phyloP scores from a whole-genome alignment of 2,113 vertebrate species.

The Andinoacara biseriatus region DNA sequence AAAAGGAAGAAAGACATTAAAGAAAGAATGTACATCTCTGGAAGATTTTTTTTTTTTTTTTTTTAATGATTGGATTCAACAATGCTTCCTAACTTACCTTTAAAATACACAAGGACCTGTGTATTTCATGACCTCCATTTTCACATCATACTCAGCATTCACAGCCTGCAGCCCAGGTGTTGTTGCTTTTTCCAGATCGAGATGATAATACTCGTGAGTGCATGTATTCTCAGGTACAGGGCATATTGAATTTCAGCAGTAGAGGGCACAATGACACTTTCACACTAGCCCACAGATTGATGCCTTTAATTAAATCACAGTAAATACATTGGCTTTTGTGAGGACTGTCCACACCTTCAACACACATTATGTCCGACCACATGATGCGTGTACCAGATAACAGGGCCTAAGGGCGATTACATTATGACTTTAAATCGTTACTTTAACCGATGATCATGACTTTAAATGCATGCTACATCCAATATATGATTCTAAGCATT shows the following conservation, averaged over 20 bases:
- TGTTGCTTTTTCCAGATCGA: not conserved
- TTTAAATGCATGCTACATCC: constrained; percentile 26
- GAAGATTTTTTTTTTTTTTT: not conserved
- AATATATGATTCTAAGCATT: constrained; percentile 13
- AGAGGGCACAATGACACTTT: constrained; percentile 38
- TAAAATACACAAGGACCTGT: not conserved
- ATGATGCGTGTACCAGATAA: constrained; percentile 8
- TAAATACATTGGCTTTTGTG: constrained; percentile 12
- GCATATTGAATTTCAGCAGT: constrained; percentile 29
- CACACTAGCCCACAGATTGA: constrained; percentile 15
- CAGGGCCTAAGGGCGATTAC: not conserved
- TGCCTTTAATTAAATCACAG: constrained; percentile 17
- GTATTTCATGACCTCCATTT: not conserved
- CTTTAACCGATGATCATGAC: not conserved
- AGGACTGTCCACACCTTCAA: not conserved
- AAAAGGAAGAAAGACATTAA: not conserved
- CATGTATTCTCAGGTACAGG: not conserved
- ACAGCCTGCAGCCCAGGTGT: not conserved
- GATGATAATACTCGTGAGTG: not conserved
- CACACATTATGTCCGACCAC: not conserved
- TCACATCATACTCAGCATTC: not conserved
- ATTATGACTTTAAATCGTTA: constrained; percentile 3
- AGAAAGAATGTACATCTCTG: not conserved
- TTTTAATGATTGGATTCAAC: not conserved
- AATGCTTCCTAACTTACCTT: not conserved